Conservation (phyloP, 2,797 vertebrate genomes). For the Arnoldichthys spilopterus region DNA sequence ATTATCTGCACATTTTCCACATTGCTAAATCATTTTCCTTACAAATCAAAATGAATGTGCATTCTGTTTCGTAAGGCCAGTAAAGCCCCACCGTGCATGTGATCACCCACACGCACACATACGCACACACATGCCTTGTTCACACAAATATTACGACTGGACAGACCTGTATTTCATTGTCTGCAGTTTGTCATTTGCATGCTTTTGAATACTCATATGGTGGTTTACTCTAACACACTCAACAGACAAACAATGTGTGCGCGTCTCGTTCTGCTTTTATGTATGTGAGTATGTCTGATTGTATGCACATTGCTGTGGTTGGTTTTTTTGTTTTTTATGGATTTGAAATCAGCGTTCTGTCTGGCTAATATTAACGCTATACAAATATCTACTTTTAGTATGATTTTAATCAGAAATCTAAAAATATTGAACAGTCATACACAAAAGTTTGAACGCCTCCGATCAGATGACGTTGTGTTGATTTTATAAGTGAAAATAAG, state of each 20-base stretch:
- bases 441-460: too few species aligned
- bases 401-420: too few species aligned
- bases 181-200: slow-evolving; percentile 41
- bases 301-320: too few species aligned
- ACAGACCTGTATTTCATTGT: slow-evolving; percentile 49
- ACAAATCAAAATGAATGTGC: neutral
- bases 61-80: neutral
- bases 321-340: too few species aligned
- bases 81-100: neutral
- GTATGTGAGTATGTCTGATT: slow-evolving; percentile 21
- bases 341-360: too few species aligned
- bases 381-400: too few species aligned
- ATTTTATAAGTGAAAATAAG: too few species aligned
- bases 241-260: neutral
- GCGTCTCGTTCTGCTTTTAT: too few species aligned
- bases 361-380: too few species aligned
- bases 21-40: neutral
- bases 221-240: neutral
- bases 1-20: neutral
- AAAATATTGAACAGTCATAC: too few species aligned
- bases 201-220: slow-evolving; percentile 34
- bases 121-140: neutral
- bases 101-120: neutral
- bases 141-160: slow-evolving; percentile 49
- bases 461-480: too few species aligned